Base-by-base conservation (phyloP, 2,888 invertebrate species). In the Drosophila pseudotalamancana region DNA sequence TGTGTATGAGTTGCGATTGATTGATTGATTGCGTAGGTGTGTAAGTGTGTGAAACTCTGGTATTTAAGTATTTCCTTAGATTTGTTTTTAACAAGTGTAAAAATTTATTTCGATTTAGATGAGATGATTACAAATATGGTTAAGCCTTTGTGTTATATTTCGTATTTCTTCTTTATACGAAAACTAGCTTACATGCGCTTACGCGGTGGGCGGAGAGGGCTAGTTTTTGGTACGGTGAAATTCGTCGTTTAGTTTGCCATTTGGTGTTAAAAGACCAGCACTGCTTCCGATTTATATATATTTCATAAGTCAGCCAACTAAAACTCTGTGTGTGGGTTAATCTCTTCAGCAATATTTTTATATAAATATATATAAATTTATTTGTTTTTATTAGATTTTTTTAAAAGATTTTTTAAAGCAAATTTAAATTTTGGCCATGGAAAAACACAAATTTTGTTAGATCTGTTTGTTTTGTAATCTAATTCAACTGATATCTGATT, bases 91-190 rank as follows among this genome's bases (percentile, higher is more conserved):
- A 62, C 49, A 67, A 79, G 79, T 88, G 80, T 88, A 83, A 75
- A 76, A 73, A 73, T 78, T 88, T 76, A 75, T 87, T 89, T 87
- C 79, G 88, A 88, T 89, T 81, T 89, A 89, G 89, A 89, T 91
- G 90, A 91, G 91, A 91, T 91, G 91, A 91, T 91, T 91, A 90
- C 88, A 88, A 89, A 72, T 88, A 90, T 90, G 89, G 89, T 88
- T 87, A 91, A 91, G 91, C 91, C 91, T 91, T 91, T 91, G 91
- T 91, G 91, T 91, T 90, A 84, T 68, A 61, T 60, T 48, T 55
- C 25, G 16, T 43, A 50, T 39, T 31, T 39, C 50, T 40, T 54
- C 21, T 54, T 51, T 42, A 49, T 42, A 61, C 51, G 51, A 62
- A 64, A 65, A 65, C 59, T 86, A 79, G 49, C 55, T 86, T 72